Conservation (phyloP, 2,797 vertebrate genomes). For the Anableps anableps region DNA sequence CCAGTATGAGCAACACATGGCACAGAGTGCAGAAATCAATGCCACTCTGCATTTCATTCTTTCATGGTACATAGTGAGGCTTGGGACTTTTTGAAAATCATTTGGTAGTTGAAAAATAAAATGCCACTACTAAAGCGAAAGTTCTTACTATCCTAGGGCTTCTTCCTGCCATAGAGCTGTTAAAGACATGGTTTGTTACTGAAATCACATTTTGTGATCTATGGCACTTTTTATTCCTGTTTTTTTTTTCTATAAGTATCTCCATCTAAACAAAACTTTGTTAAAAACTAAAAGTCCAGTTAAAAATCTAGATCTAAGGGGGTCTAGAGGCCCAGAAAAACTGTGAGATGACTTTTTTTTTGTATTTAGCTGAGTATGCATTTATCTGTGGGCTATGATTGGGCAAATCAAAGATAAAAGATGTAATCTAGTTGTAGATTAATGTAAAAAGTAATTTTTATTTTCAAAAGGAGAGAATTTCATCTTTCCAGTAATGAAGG, state of each 20-base stretch:
- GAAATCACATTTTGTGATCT: not conserved
- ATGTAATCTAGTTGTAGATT: not conserved
- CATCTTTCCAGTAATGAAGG: not conserved
- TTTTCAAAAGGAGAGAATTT: not conserved
- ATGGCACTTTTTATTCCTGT: not conserved
- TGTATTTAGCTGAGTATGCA: not conserved
- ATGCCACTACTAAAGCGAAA: slow-evolving; percentile 7
- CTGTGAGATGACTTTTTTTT: not conserved
- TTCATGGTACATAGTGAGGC: slow-evolving; percentile 37
- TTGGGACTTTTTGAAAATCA: slow-evolving; percentile 11
- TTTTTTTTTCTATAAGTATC: not conserved
- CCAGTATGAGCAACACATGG: slow-evolving; percentile 68
- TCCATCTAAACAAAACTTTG: not conserved
- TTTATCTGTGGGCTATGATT: not conserved
- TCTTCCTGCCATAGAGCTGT: slow-evolving; percentile 27
- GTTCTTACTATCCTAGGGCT: slow-evolving; percentile 14
- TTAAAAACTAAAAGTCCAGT: not conserved
- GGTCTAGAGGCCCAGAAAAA: not conserved
- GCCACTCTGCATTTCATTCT: slow-evolving; percentile 66
- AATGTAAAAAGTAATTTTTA: not conserved
- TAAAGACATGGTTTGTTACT: not conserved
- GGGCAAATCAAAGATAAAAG: not conserved
- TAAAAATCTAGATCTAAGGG: not conserved
- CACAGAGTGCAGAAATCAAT: slow-evolving; percentile 76
- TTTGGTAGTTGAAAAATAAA: slow-evolving; percentile 25